These are phyloP conservation scores for Drosophila greeni DNA, from an alignment of 2,888 invertebrate species.

Conservation along the genomic window DNA sequence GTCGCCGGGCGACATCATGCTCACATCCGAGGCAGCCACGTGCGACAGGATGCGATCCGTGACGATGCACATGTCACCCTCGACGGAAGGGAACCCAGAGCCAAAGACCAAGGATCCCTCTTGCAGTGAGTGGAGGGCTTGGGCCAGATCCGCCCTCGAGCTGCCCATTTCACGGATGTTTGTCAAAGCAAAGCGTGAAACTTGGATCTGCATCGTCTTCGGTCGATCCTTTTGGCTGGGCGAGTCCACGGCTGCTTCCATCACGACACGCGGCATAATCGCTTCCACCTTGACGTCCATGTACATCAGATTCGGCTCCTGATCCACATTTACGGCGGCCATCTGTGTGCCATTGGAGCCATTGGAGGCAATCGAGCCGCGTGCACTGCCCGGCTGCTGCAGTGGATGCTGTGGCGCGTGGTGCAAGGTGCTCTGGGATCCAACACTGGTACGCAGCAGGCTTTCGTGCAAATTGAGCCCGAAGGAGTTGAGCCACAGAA, in stretches of 20 bases:
- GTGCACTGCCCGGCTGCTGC: conserved; percentile 22
- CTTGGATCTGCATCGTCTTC: conserved; percentile 85
- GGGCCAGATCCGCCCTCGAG: conserved; percentile 88
- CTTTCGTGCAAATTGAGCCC: conserved; percentile 91
- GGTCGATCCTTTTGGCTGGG: conserved; percentile 92
- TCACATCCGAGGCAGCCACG: conserved; percentile 80
- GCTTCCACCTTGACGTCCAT: conserved; percentile 94
- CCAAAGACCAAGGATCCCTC: conserved; percentile 86
- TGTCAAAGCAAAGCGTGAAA: conserved; percentile 81
- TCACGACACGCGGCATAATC: conserved; percentile 88
- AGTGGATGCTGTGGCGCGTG: conserved; percentile 16
- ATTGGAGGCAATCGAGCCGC: conserved; percentile 58
- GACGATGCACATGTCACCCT: conserved; percentile 86
- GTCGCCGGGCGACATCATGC: conserved; percentile 51
- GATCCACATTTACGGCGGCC: conserved; percentile 51
- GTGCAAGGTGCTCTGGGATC: conserved; percentile 61
- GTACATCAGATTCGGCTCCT: conserved; percentile 80
- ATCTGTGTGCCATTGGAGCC: conserved; percentile 70
- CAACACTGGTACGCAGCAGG: conserved; percentile 81
- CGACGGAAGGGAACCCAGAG: conserved; percentile 87
- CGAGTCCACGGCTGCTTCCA: conserved; percentile 87
- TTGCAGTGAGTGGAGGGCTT: conserved; percentile 88
- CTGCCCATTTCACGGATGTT: conserved; percentile 82
- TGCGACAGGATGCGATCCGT: conserved; percentile 91
- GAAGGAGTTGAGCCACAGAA: conserved; percentile 97